Conservation (phyloP, 2,113 vertebrate species). For the Pterophyllum scalare region DNA sequence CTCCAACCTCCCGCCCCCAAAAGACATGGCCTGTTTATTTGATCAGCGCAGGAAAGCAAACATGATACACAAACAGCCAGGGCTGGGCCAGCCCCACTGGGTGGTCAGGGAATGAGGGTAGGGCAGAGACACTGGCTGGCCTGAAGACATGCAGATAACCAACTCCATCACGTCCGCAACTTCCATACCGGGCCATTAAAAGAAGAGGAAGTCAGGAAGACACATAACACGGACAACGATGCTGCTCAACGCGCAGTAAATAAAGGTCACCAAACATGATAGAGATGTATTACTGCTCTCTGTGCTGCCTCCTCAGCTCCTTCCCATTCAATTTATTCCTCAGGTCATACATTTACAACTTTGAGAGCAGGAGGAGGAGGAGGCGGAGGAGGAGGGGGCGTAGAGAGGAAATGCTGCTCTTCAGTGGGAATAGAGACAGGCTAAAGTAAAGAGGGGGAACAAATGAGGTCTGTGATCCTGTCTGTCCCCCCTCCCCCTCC, state of each 20-base stretch:
- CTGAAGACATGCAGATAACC: constrained; percentile 60
- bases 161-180: constrained; percentile 56
- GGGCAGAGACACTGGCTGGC: constrained; percentile 15
- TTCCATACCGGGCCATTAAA: constrained; percentile 42
- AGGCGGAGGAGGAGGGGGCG: background rate
- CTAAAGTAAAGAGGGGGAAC: constrained; percentile 89
- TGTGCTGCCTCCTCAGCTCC: constrained; percentile 57
- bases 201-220: constrained; percentile 45
- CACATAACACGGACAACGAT: constrained; percentile 23
- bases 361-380: constrained; percentile 45
- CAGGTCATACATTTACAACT: constrained; percentile 77
- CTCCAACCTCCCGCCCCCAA: constrained; percentile 58
- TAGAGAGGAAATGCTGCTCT: constrained; percentile 82
- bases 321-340: constrained; percentile 77
- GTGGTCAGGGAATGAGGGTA: constrained; percentile 58
- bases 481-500: constrained; percentile 43
- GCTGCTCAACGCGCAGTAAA: constrained; percentile 62
- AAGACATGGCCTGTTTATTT: constrained; percentile 79
- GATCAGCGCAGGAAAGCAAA: constrained; percentile 74
- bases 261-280: constrained; percentile 76
- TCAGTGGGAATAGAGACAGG: constrained; percentile 83
- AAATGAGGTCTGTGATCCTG: constrained; percentile 87
- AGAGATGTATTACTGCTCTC: constrained; percentile 71
- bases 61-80: constrained; percentile 76
- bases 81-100: constrained; percentile 60